Evolutionary conservation across 1,140 invertebrate species (phyloP).

Genomic region (Spodoptera litura): DNA sequence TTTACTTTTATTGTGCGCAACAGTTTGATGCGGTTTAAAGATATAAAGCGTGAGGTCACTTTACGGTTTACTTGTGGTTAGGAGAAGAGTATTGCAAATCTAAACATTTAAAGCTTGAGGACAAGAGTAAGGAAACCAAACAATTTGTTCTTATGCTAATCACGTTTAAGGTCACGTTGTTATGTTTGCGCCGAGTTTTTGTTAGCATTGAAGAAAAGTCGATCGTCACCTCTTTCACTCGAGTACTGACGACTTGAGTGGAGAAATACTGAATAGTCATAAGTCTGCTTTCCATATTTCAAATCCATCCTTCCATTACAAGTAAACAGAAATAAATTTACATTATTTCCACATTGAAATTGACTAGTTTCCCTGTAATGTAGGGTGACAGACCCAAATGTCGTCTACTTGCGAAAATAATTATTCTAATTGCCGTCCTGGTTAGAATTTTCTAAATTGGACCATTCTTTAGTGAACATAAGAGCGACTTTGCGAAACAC

Average conservation of each 20-base stretch:
- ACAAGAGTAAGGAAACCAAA: too few species aligned
- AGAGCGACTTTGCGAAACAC: slow-evolving; percentile 60
- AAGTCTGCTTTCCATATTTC: not conserved
- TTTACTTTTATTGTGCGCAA: not conserved
- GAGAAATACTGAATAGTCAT: not conserved
- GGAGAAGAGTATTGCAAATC: too few species aligned
- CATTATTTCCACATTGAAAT: slow-evolving; percentile 38
- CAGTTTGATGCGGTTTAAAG: too few species aligned
- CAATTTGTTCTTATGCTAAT: too few species aligned
- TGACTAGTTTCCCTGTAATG: slow-evolving; percentile 24
- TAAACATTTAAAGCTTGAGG: too few species aligned
- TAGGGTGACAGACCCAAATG: slow-evolving; percentile 41
- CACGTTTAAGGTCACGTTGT: too few species aligned
- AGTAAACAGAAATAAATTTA: slow-evolving; percentile 28
- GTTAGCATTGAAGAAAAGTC: too few species aligned
- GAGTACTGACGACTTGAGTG: not conserved
- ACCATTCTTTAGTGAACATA: slow-evolving; percentile 49
- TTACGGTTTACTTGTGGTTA: too few species aligned
- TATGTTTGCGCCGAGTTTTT: too few species aligned
- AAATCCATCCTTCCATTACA: slow-evolving; percentile 9
- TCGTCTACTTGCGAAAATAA: slow-evolving; percentile 46
- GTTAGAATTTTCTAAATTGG: slow-evolving; percentile 43
- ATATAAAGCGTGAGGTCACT: too few species aligned
- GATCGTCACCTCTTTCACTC: too few species aligned
- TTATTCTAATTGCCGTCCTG: slow-evolving; percentile 47